Conservation (phyloP, 1,140 invertebrate genomes). For the Formica exsecta region DNA sequence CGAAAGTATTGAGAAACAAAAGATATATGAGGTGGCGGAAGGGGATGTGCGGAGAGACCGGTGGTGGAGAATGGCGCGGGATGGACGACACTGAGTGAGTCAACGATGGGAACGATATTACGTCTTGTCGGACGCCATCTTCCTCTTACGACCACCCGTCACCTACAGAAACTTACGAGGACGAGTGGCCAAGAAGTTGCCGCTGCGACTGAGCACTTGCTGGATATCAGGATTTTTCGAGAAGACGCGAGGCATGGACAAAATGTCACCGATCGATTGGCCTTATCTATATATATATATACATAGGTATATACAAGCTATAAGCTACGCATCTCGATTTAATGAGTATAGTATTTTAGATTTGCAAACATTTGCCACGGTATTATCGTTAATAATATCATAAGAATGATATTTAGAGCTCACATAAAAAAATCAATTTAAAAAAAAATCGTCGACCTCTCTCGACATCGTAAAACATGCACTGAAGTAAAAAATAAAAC, state of each 20-base stretch:
- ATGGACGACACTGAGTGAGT: conserved; percentile 67
- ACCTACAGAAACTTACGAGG: conserved; percentile 68
- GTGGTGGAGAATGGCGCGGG: conserved; percentile 53
- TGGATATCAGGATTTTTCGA: conserved; percentile 61
- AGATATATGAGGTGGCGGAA: conserved; percentile 71
- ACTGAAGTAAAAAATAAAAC: not conserved
- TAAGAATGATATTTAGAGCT: not conserved
- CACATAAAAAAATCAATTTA: not conserved
- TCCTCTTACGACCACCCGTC: conserved; percentile 71
- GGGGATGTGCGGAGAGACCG: conserved; percentile 3
- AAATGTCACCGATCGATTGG: conserved; percentile 34
- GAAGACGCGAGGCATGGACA: conserved; percentile 13
- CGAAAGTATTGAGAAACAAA: conserved; percentile 77
- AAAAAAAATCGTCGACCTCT: not conserved
- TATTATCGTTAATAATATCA: not conserved
- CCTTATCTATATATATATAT: not conserved
- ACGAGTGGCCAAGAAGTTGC: conserved; percentile 62
- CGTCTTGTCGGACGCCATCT: conserved; percentile 72
- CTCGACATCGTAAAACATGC: not conserved
- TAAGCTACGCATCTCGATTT: conserved; percentile 13
- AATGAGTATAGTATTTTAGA: not conserved
- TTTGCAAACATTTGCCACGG: too few relatives aligned
- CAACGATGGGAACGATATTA: conserved; percentile 73
- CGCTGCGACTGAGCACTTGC: conserved; percentile 36
- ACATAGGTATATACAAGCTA: too few relatives aligned